Base-by-base conservation (phyloP, 2,797 vertebrate species). In the Carcharodon carcharias region DNA sequence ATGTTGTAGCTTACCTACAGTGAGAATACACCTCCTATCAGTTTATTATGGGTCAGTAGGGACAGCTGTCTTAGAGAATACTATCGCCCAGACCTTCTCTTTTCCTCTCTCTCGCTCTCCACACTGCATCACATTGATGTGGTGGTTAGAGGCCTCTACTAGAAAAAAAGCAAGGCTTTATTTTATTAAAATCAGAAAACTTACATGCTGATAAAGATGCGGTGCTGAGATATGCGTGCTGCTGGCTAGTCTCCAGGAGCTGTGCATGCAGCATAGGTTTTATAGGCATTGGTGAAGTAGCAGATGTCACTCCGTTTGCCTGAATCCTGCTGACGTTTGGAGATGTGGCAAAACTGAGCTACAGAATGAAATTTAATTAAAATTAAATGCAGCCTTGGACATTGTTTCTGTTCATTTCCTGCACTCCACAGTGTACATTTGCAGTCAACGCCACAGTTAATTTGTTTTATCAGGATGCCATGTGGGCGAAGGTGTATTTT, bases 301-400 rank as follows among this genome's bases (percentile, higher is more conserved):
- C 99, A 99, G 99, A 99, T 99, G 99, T 98, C 98, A 98, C 98
- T 99, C 98, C 98, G 98, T 99, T 98, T 99, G 99, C 98, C 98
- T 98, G 98, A 98, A 98, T 99, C 98, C 98, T 98, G 98, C 98
- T 99, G 99, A 99, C 98, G 99, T 99, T 99, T 99, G 98, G 98
- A 99, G 98, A 98, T 98, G 98, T 97, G 97, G 98, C 98, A 98
- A 98, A 98, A 98, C 98, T 98, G 98, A 98, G 98, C 98, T 98
- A 97, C 98, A 98, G 98, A 98, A 98, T 98, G 98, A 98, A 98
- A 99, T 98, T 98, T 98, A 98, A 99, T 99, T 98, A 98, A 98
- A 98, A 98, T 98, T 98, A 98, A 99, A 98, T 98, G 98, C 98
- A 98, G 97, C 98, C 98, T 98, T 97, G 97, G 98, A 98, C 97